A percentile compares a stretch with the other conserved stretches of the same genome.
Evolutionary conservation across 2,797 vertebrate genomes (phyloP).

Genomic region (Thunnus albacares): DNA sequence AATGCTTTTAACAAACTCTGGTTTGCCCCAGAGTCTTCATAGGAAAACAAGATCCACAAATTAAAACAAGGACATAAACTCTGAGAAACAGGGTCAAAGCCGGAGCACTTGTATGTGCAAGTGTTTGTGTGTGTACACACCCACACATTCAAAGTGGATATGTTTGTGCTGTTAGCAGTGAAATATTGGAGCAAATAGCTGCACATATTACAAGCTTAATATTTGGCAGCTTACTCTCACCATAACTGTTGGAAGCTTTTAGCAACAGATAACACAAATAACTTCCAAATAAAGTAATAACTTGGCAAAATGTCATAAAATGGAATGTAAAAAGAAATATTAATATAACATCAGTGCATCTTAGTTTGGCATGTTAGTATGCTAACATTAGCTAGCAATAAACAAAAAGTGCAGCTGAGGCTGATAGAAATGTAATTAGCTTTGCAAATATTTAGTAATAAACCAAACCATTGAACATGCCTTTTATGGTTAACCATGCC

Average conservation of each 20-base stretch:
- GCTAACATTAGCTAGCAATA: neutral
- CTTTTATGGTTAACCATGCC: no score
- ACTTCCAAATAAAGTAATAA: conserved; percentile 50
- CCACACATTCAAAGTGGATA: conserved; percentile 39
- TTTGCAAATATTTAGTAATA: no score
- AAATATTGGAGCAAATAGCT: conserved; percentile 46
- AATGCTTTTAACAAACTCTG: conserved; percentile 36
- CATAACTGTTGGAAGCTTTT: conserved; percentile 48
- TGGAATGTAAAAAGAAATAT: neutral
- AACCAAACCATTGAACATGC: no score
- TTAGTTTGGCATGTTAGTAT: neutral
- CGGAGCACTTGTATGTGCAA: conserved; percentile 10
- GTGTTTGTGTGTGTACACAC: conserved; percentile 12
- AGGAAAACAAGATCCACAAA: conserved; percentile 62
- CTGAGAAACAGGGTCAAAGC: conserved; percentile 26
- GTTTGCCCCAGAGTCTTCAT: conserved; percentile 39
- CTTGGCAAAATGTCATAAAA: conserved; percentile 30
- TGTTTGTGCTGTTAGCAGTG: conserved; percentile 56
- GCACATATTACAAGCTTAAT: conserved; percentile 44
- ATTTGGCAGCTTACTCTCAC: conserved; percentile 40
- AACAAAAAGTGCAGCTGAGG: no score
- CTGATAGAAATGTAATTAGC: no score
- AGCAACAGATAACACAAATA: conserved; percentile 43
- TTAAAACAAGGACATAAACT: conserved; percentile 60
- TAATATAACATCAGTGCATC: neutral